Evolutionary conservation across 53 echinoderm and acorn worm genomes (phyloP), one percentile per base, ranked within the genome.

Genomic region (Temnopleurus reevesii): DNA sequence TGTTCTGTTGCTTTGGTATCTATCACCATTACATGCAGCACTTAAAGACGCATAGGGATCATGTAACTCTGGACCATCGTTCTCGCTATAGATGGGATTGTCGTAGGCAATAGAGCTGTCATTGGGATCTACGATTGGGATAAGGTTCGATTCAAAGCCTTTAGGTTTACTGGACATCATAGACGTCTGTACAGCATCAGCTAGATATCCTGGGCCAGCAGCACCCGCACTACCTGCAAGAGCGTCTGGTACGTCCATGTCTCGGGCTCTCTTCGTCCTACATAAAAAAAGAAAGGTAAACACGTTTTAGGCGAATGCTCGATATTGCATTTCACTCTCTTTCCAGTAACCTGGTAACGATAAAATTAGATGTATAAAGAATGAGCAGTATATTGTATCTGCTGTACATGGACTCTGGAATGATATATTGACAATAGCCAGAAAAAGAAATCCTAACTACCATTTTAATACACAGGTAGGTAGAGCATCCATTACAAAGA

Each of bases 181-280:
- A 5, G 83, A 54, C 55, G 56, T 83, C 29, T 55, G 56, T 4
- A 83, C 55, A 35, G 25, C 83, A 35, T 36, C 36, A 1, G 83
- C 47, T 12, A 56, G 83, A 55, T 56, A 53, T 17, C 23, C 38
- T 27, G 19, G 46, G 2, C 30, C 49, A 4, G 12, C 19, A 31
- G 34, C 35, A 8, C 82, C 55, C 18, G 53, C 28, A 53, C 51
- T 33, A 24, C 81, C 81, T 7, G 81, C 83, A n/a, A 83, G 3
- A 8, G 83, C 18, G 36, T 83, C 23, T 33, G 83, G 83, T 55
- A 83, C 57, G 36, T 83, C 83, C 83, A 83, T 83, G 29, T 56
- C 83, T 10, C 83, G 55, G 5, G 54, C 36, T 9, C 12, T 53
- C n/a, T 83, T 83, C 33, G 36, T 55, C 53, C 83, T 83, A 34